Conservation (phyloP, 1,140 invertebrate species). For the Euura lappo region DNA sequence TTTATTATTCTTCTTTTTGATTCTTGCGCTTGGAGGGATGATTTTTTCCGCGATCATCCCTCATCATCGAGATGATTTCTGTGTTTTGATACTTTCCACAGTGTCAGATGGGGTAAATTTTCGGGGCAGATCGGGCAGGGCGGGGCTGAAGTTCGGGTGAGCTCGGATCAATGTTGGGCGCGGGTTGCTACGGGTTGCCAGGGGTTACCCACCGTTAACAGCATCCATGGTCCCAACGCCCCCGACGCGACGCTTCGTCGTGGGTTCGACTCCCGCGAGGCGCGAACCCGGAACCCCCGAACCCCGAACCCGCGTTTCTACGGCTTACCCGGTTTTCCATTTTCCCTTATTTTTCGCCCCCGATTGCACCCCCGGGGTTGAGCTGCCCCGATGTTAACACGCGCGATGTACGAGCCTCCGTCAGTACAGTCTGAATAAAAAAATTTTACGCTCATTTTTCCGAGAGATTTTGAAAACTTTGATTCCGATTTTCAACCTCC, state of each 20-base stretch:
- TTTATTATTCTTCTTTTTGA: too few relatives aligned
- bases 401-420: too few relatives aligned
- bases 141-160: constrained; percentile 58
- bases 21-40: too few relatives aligned
- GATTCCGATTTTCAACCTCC: too few relatives aligned
- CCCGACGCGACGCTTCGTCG: not conserved
- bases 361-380: constrained; percentile 15
- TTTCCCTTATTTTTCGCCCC: not conserved
- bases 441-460: too few relatives aligned
- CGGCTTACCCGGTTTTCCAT: not conserved
- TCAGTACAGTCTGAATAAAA: too few relatives aligned
- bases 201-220: constrained; percentile 50
- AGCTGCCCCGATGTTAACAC: not conserved
- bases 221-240: constrained; percentile 44
- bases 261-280: not conserved
- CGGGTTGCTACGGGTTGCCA: constrained; percentile 55
- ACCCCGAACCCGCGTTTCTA: constrained; percentile 7
- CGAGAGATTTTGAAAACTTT: too few relatives aligned
- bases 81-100: too few relatives aligned
- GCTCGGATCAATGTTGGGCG: constrained; percentile 61
- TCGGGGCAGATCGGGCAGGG: constrained; percentile 47
- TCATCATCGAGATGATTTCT: too few relatives aligned
- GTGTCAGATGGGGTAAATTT: constrained; percentile 34
- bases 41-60: too few relatives aligned
- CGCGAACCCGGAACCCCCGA: constrained; percentile 1